Percentiles rank a stretch among this genome's conserved stretches.
Conservation (phyloP, 2,113 vertebrate genomes). For the Rhodinocichla rosea region DNA sequence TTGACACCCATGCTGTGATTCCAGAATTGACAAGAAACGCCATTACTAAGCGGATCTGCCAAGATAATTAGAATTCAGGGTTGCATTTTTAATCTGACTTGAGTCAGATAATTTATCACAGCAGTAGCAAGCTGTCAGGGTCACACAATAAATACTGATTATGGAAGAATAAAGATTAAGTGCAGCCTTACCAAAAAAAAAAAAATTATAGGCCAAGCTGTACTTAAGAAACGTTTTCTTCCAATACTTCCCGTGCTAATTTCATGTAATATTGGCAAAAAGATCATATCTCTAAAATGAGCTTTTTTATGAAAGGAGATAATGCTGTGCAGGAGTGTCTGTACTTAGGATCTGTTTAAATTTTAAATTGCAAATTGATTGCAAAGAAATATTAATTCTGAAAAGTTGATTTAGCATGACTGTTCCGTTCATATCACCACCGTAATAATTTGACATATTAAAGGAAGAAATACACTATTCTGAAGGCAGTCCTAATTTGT, state of each 20-base stretch:
- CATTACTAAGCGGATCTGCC: conserved; percentile 78
- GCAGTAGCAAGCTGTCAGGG: conserved; percentile 82
- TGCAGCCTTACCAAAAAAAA: conserved; percentile 71
- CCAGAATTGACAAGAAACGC: conserved; percentile 81
- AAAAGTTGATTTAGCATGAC: conserved; percentile 64
- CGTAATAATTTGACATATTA: conserved; percentile 57
- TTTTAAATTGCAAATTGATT: conserved; percentile 58
- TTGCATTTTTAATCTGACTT: conserved; percentile 82
- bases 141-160: conserved; percentile 84
- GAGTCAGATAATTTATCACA: conserved; percentile 86
- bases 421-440: conserved; percentile 23
- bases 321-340: background rate
- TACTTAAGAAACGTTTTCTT: conserved; percentile 71
- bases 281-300: conserved; percentile 64
- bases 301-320: conserved; percentile 55
- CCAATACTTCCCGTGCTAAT: conserved; percentile 74
- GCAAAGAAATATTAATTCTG: conserved; percentile 60
- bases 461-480: conserved; percentile 48
- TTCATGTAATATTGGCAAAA: conserved; percentile 73
- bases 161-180: conserved; percentile 85
- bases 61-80: conserved; percentile 82
- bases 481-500: conserved; percentile 72
- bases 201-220: conserved; percentile 60
- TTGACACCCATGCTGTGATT: conserved; percentile 77
- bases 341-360: conserved; percentile 36